phyloP scores from a whole-genome alignment of 2,888 invertebrate genomes.

The Prenolepis imparis region DNA sequence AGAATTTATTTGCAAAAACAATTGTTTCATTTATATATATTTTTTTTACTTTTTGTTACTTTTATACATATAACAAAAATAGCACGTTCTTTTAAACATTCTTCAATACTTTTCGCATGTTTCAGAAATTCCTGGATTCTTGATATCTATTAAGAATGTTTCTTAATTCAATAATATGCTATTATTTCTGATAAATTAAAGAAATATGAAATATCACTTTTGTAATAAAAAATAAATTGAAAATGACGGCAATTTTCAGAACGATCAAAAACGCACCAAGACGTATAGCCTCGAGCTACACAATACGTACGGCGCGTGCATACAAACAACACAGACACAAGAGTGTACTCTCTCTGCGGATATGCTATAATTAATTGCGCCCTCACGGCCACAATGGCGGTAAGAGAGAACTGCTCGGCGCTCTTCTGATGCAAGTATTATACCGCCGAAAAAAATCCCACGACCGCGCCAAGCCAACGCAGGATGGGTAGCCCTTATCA shows the following conservation, averaged over 20 bases:
- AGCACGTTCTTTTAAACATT: background rate
- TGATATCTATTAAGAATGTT: background rate
- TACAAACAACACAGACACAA: slow-evolving; percentile 78
- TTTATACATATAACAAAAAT: background rate
- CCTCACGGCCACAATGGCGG: slow-evolving; percentile 80
- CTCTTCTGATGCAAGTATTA: slow-evolving; percentile 71
- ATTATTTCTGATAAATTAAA: background rate
- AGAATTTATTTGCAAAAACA: background rate
- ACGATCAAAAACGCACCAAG: background rate
- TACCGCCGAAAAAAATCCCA: slow-evolving; percentile 78
- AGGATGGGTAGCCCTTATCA: slow-evolving; percentile 69
- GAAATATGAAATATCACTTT: background rate
- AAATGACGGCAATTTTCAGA: background rate
- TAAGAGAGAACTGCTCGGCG: slow-evolving; percentile 40
- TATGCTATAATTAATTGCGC: slow-evolving; percentile 84
- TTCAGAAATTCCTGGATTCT: background rate
- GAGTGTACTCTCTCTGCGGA: slow-evolving; percentile 79
- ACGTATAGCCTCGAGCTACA: background rate
- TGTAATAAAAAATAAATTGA: background rate
- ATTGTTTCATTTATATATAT: background rate
- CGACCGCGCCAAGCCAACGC: slow-evolving; percentile 65
- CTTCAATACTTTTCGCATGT: background rate
- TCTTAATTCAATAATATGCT: background rate
- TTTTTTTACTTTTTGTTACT: too few relatives aligned
- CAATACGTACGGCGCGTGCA: slow-evolving; percentile 65